Base-by-base conservation (phyloP, 1,140 invertebrate species). In the Oncopeltus fasciatus region DNA sequence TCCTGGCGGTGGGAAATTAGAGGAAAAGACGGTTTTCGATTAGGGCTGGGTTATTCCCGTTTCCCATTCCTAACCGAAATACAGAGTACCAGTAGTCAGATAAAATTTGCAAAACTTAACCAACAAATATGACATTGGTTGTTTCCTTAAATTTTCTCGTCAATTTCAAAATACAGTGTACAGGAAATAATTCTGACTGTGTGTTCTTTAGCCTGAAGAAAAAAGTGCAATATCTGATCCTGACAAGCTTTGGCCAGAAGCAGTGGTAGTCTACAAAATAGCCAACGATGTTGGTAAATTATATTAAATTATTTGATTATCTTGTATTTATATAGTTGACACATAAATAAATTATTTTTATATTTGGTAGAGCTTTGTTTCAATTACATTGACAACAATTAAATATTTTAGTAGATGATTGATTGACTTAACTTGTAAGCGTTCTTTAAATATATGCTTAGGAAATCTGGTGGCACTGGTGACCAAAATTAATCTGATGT, bases 221-320 rank as follows among this genome's bases (percentile, higher is more conserved):
- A 58, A 58, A 58, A 58, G n/a, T 58, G 28, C 56, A 27, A 65
- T 71, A 1, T 44, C 56, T 11, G 64, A 69, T 53, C 12, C 9
- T 18, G 27, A 65, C 9, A 38, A 64, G 5, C 59, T 70, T 1
- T 71, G 70, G 70, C 70, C 68, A n/a, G 58, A 62, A 26, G 70
- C 57, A 29, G 66, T 63, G 2, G 46, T 71, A 5, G 51, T 69
- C 18, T 71, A 66, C 61, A 71, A 67, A 65, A 61, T 65, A 21
- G 65, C 68, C 29, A 67, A 69, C 20, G 64, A 65, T 63, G 64
- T 70, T 12, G 69, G 68, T 68, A 57, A 66, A 64, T 24, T 26
- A 57, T 44, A n/a, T n/a, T n/a, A n/a, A n/a, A n/a, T n/a, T n/a
- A n/a, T n/a, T n/a, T n/a, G n/a, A n/a, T n/a, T n/a, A n/a, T n/a